Base-by-base conservation (phyloP, 2,113 vertebrate species). In the Leucosticte australis region DNA sequence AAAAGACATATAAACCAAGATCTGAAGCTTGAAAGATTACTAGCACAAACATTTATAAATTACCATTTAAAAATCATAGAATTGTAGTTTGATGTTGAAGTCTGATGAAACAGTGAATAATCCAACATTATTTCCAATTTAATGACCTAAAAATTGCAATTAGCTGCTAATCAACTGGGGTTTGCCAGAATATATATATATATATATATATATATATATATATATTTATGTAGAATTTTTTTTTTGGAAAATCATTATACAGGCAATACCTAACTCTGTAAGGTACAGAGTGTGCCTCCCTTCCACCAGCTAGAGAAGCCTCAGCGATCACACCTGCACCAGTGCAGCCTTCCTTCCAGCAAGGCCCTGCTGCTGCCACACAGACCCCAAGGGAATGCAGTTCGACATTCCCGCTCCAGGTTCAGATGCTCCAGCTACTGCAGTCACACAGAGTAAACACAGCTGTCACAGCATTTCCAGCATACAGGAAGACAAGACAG, bases 341-440 rank as follows among this genome's bases (percentile, higher is more conserved):
- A 59, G 2, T 17, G 73, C 50, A 74, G 84, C 76, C 50, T 23
- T 44, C 41, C 49, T 10, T 27, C 47, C 0, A 82, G 55, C 37
- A 55, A 14, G 20, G 23, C 49, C 60, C 26, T 0, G 1, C 57
- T 30, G 37, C 69, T 39, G 49, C 49, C 69, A 55, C 4, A 11
- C 6, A 13, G 27, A 31, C 5, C 2, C 1, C 27, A 15, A 7
- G 35, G 63, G 56, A 78, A 63, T 19, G 64, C 42, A 5, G 2
- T 7, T 8, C 2, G 0, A 35, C 5, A 0, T 5, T 83, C 49
- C 56, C 0, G 0, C 30, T 52, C 35, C 8, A 6, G 13, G 18
- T 3, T 57, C 5, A 3, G 4, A 8, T 1, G 3, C 41, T 35
- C 24, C 23, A 33, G 13, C 33, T 24, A 18, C 62, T 0, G 0